Evolutionary conservation across 2,888 invertebrate species (phyloP).

Genomic region (Cantharis rustica): DNA sequence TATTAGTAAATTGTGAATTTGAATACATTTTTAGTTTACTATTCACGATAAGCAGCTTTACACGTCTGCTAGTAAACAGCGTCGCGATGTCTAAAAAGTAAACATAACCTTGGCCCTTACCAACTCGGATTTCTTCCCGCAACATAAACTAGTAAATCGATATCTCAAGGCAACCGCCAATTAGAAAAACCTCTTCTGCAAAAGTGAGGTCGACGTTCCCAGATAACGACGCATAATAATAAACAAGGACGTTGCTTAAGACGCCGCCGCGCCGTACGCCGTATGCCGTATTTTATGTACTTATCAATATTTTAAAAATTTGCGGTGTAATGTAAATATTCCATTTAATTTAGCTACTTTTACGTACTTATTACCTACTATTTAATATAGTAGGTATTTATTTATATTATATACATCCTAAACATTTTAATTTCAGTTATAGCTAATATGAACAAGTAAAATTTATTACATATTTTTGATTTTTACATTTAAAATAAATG

Average conservation of each 20-base stretch:
- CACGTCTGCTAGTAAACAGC: neutral
- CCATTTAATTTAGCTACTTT: too few species aligned
- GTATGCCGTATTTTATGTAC: too few species aligned
- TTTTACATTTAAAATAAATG: too few species aligned
- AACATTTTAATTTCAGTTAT: too few species aligned
- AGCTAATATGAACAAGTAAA: too few species aligned
- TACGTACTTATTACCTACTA: too few species aligned
- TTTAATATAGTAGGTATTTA: too few species aligned
- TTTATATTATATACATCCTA: too few species aligned
- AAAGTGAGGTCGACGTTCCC: conserved; percentile 21
- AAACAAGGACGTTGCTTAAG: neutral
- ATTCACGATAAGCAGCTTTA: neutral
- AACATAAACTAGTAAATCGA: conserved; percentile 12
- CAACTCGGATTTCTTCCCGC: conserved; percentile 7
- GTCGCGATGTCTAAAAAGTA: conserved; percentile 16
- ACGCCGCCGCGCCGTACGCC: too few species aligned
- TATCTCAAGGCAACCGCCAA: conserved; percentile 15
- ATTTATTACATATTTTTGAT: too few species aligned
- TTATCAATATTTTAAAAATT: neutral
- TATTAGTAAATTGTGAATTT: neutral
- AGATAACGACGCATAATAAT: neutral
- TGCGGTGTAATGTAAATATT: neutral
- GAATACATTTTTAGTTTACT: neutral
- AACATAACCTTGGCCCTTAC: conserved; percentile 18
- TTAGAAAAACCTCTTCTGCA: conserved; percentile 14